These are phyloP conservation scores for Ictalurus furcatus DNA, from an alignment of 2,113 vertebrate genomes.

Conservation along the genomic window DNA sequence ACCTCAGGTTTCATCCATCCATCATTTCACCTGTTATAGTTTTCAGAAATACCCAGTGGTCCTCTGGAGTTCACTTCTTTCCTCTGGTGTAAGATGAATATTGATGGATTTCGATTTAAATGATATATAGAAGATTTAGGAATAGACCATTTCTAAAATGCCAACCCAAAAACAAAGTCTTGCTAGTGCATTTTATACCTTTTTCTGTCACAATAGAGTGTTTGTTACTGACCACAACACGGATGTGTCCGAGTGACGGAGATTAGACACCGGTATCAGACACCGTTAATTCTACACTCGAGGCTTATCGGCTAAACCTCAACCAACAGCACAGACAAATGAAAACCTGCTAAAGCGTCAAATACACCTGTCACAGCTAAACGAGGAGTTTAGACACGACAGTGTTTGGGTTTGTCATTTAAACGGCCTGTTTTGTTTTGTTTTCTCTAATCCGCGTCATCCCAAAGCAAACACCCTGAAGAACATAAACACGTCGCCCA, in stretches of 20 bases:
- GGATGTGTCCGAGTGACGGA: not conserved
- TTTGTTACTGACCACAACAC: not conserved
- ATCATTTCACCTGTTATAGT: too few species aligned
- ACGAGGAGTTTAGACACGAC: not conserved
- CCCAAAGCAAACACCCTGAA: not conserved
- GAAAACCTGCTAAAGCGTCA: not conserved
- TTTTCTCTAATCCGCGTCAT: not conserved
- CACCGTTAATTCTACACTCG: not conserved
- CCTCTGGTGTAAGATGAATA: too few species aligned
- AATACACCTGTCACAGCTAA: not conserved
- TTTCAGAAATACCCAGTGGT: too few species aligned
- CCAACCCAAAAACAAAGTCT: not conserved
- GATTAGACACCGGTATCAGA: conserved; percentile 3
- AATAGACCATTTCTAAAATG: not conserved
- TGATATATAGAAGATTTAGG: too few species aligned
- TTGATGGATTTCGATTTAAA: too few species aligned
- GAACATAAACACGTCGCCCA: not conserved
- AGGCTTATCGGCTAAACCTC: conserved; percentile 6
- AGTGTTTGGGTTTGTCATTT: not conserved
- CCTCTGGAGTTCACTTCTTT: too few species aligned
- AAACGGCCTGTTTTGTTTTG: conserved; percentile 21
- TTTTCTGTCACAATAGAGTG: too few species aligned
- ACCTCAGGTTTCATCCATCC: too few species aligned
- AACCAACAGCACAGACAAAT: not conserved
- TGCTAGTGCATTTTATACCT: not conserved